Evolutionary conservation across 2,888 invertebrate genomes (phyloP).

Genomic region (Nasonovia ribisnigri): DNA sequence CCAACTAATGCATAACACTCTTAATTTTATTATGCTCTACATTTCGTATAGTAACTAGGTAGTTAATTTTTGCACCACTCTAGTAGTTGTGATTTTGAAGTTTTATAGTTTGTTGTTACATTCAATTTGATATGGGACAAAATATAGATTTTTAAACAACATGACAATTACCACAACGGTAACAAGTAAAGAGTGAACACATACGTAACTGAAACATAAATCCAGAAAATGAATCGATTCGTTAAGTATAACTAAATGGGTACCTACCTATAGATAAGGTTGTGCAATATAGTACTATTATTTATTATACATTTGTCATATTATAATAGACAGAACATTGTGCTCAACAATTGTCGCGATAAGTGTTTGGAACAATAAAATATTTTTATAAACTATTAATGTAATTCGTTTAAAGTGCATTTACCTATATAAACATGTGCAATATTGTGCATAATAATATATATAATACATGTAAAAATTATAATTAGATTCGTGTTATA

Average conservation of each 20-base stretch:
- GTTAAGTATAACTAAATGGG: background rate
- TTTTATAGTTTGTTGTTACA: background rate
- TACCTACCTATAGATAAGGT: background rate
- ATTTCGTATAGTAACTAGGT: background rate
- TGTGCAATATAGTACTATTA: background rate
- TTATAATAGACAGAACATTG: background rate
- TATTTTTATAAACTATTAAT: background rate
- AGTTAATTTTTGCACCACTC: background rate
- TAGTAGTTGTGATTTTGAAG: background rate
- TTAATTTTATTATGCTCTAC: background rate
- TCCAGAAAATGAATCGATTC: slow-evolving; percentile 6
- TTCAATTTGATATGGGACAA: background rate
- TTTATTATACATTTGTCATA: background rate
- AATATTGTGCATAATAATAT: background rate
- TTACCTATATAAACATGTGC: background rate
- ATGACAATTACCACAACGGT: background rate
- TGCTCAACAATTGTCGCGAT: background rate
- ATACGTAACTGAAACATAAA: background rate
- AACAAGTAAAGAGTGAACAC: background rate
- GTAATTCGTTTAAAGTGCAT: background rate
- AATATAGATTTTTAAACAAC: slow-evolving; percentile 2
- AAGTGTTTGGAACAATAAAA: background rate
- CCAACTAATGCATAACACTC: background rate
- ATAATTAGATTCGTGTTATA: background rate
- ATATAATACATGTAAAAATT: background rate